Conservation (phyloP, 2,113 vertebrate genomes). For the Apus apus region DNA sequence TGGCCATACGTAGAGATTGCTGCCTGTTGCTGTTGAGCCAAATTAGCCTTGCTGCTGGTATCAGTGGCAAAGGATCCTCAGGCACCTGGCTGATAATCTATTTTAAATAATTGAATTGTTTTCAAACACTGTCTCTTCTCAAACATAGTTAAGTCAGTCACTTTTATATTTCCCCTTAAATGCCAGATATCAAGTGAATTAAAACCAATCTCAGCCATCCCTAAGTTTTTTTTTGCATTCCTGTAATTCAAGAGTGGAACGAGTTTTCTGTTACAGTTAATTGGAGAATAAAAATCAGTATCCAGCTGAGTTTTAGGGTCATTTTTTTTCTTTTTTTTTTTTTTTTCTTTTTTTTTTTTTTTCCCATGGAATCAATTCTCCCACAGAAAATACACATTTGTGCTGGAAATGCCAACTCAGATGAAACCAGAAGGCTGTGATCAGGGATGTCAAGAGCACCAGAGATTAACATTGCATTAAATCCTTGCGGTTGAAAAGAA, state of each 20-base stretch:
- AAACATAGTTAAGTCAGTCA: not conserved
- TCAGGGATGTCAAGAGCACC: not conserved
- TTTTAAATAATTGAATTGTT: not conserved
- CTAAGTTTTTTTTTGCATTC: not conserved
- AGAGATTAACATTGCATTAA: constrained; percentile 25
- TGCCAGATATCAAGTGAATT: not conserved
- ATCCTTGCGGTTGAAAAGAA: not conserved
- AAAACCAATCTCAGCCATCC: not conserved
- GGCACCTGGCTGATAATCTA: not conserved
- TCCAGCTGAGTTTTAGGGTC: not conserved
- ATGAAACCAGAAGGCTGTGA: constrained; percentile 5
- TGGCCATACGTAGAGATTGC: not conserved
- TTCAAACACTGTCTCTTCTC: not conserved
- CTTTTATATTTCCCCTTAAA: not conserved
- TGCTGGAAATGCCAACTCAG: not conserved
- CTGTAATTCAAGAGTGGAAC: not conserved
- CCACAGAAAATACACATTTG: not conserved
- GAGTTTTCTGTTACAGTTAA: not conserved
- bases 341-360: too few species aligned
- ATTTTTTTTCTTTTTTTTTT: not conserved
- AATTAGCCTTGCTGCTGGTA: not conserved
- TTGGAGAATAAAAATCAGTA: not conserved
- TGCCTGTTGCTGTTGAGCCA: not conserved
- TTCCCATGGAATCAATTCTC: not conserved
- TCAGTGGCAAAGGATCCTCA: not conserved